Evolutionary conservation across 2,888 invertebrate species (phyloP).

Genomic region (Hirudinaria manillensis): DNA sequence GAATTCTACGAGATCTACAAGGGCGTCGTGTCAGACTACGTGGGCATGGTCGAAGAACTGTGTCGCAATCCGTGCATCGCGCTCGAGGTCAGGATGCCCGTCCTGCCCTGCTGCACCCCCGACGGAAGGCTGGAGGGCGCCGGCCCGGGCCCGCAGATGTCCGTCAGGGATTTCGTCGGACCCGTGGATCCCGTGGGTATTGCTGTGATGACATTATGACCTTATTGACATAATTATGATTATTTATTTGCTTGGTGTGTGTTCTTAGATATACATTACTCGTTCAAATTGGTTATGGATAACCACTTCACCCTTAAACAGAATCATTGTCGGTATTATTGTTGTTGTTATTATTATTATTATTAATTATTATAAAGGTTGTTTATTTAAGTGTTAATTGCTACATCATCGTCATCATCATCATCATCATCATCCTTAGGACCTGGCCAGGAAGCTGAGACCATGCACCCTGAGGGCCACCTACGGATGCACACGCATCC

Average conservation of each 20-base stretch:
- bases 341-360: not conserved
- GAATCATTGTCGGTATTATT: not conserved
- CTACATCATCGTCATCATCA: too few relatives aligned
- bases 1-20: conserved; percentile 72
- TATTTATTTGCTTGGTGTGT: not conserved
- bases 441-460: conserved; percentile 75
- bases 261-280: not conserved
- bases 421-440: too few relatives aligned
- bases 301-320: not conserved
- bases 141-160: conserved; percentile 17
- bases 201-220: not conserved
- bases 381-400: too few relatives aligned
- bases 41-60: conserved; percentile 70
- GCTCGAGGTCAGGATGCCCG: conserved; percentile 64
- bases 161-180: conserved; percentile 76
- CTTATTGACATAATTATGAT: not conserved
- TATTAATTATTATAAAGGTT: too few relatives aligned
- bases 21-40: conserved; percentile 61
- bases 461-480: conserved; percentile 77
- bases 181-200: conserved; percentile 77
- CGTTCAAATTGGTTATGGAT: not conserved
- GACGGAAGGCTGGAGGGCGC: not conserved
- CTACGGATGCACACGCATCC: conserved; percentile 73
- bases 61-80: conserved; percentile 78
- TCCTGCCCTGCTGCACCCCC: conserved; percentile 49